Percentiles rank a stretch among this genome's conserved stretches.
phyloP scores from a whole-genome alignment of 2,888 invertebrate genomes.

The Ophonus ardosiacus region DNA sequence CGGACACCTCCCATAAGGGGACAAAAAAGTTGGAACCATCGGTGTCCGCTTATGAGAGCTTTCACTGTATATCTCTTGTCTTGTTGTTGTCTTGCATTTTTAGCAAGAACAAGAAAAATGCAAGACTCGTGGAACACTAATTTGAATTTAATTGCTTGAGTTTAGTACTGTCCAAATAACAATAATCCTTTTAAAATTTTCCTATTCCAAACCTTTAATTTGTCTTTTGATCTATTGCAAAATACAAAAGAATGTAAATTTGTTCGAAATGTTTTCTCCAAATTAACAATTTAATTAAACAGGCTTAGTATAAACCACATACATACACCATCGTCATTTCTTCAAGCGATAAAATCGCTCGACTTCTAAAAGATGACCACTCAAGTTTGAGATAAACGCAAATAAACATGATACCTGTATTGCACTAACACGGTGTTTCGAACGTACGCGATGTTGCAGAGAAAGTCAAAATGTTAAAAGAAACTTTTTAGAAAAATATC shows the following conservation, averaged over 20 bases:
- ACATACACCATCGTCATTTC: neutral
- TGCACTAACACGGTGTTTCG: neutral
- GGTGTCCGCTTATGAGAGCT: no score
- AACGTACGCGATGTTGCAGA: neutral
- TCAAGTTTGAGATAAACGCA: slow-evolving; percentile 13
- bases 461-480: neutral
- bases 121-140: no score
- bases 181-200: neutral
- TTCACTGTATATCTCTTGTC: no score
- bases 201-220: neutral
- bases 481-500: neutral
- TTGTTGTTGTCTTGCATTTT: no score
- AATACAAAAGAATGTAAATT: neutral
- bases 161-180: no score
- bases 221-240: neutral
- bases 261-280: neutral
- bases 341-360: neutral
- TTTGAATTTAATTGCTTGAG: no score
- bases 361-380: slow-evolving; percentile 2
- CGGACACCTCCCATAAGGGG: no score
- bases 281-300: slow-evolving; percentile 8
- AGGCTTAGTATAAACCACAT: neutral
- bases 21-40: no score
- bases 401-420: slow-evolving; percentile 30
- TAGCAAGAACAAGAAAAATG: no score